Percentiles rank a stretch among this genome's conserved stretches.
Evolutionary conservation across 2,797 vertebrate genomes (phyloP).

Genomic region (Myoxocephalus aenaeus): DNA sequence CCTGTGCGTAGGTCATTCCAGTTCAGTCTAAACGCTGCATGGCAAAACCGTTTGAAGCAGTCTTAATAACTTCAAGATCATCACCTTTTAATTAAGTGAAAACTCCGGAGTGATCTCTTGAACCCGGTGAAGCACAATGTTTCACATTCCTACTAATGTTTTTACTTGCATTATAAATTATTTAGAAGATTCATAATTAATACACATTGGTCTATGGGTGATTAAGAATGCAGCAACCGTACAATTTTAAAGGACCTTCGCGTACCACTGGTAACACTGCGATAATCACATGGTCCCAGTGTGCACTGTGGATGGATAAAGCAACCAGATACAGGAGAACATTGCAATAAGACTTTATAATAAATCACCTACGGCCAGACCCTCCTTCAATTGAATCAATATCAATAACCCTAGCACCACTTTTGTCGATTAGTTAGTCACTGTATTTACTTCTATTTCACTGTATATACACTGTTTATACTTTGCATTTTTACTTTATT

Average conservation of each 20-base stretch:
- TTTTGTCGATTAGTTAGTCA: too few species aligned
- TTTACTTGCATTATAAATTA: conserved; percentile 31
- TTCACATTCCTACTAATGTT: conserved; percentile 2
- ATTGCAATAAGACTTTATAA: too few species aligned
- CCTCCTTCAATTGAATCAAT: too few species aligned
- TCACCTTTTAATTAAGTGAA: conserved; percentile 10
- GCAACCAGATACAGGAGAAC: not conserved
- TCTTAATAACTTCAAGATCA: not conserved
- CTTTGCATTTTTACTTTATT: too few species aligned
- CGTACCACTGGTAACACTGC: conserved; percentile 3
- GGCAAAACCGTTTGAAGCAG: not conserved
- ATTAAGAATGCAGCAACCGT: conserved; percentile 26
- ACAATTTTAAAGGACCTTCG: conserved; percentile 22
- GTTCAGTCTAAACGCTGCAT: not conserved
- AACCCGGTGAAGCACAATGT: conserved; percentile 11
- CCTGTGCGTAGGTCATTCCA: not conserved
- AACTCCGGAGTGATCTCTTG: conserved; percentile 9
- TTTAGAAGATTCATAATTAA: conserved; percentile 43
- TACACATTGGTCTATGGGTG: conserved; percentile 12
- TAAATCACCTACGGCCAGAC: too few species aligned
- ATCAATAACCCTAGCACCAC: too few species aligned
- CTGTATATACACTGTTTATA: too few species aligned
- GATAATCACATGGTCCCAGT: not conserved
- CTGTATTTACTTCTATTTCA: too few species aligned
- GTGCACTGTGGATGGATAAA: not conserved